A percentile compares a stretch with the other conserved stretches of the same genome.
Evolutionary conservation across 1,140 invertebrate genomes (phyloP).

Genomic region (Nasonia vitripennis): DNA sequence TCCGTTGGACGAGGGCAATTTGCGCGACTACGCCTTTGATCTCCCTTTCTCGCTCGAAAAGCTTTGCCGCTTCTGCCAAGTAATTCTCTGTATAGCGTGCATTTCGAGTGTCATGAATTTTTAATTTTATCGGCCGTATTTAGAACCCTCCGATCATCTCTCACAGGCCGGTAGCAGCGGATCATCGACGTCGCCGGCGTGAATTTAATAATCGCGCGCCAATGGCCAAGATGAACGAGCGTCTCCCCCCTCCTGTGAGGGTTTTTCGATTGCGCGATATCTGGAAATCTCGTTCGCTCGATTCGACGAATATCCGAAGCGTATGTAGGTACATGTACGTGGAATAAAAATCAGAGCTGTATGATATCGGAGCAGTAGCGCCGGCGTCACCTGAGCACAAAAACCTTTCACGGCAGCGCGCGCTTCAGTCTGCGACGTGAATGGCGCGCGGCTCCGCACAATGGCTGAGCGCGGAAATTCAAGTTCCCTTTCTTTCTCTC

Average conservation of each 20-base stretch:
- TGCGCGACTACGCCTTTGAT: constrained; percentile 4
- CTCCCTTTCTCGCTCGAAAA: background rate
- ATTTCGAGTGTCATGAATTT: background rate
- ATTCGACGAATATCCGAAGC: background rate
- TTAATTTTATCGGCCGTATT: background rate
- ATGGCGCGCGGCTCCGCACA: background rate
- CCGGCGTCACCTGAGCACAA: background rate
- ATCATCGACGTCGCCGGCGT: constrained; percentile 14
- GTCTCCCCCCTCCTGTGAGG: background rate
- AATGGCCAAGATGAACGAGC: background rate
- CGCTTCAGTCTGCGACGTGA: background rate
- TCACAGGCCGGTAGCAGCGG: background rate
- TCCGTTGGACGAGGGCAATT: constrained; percentile 3
- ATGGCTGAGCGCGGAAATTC: background rate
- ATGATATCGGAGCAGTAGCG: too few species aligned
- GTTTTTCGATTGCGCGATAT: background rate
- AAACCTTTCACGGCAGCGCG: background rate
- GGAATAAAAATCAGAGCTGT: background rate
- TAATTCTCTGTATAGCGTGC: background rate
- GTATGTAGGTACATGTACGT: background rate
- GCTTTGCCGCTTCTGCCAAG: background rate
- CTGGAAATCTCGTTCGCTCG: too few species aligned
- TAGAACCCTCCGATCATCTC: background rate
- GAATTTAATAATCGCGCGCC: constrained; percentile 33
- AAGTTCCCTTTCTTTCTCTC: background rate